phyloP scores from a whole-genome alignment of 23 tunicate species.

The Ciona savignyi region DNA sequence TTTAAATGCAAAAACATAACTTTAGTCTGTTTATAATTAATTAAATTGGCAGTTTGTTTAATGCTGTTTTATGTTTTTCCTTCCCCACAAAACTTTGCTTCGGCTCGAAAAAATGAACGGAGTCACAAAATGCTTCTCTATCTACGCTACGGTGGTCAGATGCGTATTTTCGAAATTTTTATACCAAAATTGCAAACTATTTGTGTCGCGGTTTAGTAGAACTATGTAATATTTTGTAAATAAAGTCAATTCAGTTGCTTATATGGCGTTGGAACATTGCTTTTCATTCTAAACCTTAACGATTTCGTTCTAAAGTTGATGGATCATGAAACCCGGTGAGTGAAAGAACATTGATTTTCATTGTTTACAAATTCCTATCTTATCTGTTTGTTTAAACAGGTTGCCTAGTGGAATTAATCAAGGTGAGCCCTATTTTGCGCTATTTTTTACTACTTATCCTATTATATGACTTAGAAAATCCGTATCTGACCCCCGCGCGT shows the following conservation, averaged over 20 bases:
- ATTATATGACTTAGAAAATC: no score
- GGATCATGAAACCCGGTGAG: no score
- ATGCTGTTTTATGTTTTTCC: neutral
- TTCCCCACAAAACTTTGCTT: neutral
- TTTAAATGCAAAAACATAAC: neutral
- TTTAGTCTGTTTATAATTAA: neutral
- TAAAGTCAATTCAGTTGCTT: neutral
- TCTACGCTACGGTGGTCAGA: neutral
- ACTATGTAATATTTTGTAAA: neutral
- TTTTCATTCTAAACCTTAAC: no score
- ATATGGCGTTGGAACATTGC: no score
- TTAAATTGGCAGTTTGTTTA: neutral
- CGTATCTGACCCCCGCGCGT: neutral
- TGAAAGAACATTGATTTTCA: no score
- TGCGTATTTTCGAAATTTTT: neutral
- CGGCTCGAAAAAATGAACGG: neutral
- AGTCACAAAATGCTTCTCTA: neutral
- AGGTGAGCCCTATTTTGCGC: no score
- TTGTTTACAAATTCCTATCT: no score
- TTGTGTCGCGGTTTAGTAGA: no score
- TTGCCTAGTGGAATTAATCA: no score
- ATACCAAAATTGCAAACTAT: neutral
- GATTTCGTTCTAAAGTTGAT: no score
- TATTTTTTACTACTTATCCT: no score
- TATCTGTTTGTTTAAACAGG: no score